These are phyloP conservation scores for Cataglyphis rosenhaueri DNA, from an alignment of 2,888 invertebrate genomes.

Conservation along the genomic window DNA sequence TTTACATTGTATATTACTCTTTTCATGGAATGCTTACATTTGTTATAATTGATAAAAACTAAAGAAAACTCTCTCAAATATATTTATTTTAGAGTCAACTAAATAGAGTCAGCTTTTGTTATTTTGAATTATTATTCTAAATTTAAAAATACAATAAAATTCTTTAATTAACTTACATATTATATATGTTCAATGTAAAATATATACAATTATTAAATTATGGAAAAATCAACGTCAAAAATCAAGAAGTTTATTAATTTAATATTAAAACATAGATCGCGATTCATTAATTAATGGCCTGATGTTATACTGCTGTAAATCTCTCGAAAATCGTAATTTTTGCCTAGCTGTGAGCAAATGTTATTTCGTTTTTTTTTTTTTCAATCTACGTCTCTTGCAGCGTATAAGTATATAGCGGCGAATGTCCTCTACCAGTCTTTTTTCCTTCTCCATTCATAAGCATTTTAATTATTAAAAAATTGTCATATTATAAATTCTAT, in stretches of 20 bases:
- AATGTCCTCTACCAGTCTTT: slow-evolving; percentile 83
- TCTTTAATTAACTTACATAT: slow-evolving; percentile 10
- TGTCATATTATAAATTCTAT: slow-evolving; percentile 77
- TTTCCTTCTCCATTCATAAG: slow-evolving; percentile 81
- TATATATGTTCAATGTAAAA: slow-evolving; percentile 29
- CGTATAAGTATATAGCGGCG: slow-evolving; percentile 65
- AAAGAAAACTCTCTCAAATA: slow-evolving; percentile 64
- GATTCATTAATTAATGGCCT: slow-evolving; percentile 48
- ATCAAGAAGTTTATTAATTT: slow-evolving; percentile 30
- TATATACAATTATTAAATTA: slow-evolving; percentile 30
- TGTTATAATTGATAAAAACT: slow-evolving; percentile 52
- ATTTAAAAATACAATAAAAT: slow-evolving; percentile 54
- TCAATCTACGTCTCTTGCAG: slow-evolving; percentile 7
- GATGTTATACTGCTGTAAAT: slow-evolving; percentile 48
- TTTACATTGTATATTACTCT: slow-evolving; percentile 65
- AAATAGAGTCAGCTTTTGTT: slow-evolving; percentile 52
- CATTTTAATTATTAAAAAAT: slow-evolving; percentile 79
- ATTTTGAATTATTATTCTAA: slow-evolving; percentile 42
- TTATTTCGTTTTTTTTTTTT: slow-evolving; percentile 65
- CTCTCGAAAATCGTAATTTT: slow-evolving; percentile 59
- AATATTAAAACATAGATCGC: slow-evolving; percentile 52
- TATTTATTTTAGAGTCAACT: slow-evolving; percentile 62
- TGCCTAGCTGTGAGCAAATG: slow-evolving; percentile 76
- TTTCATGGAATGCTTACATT: slow-evolving; percentile 65
- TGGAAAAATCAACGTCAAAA: background rate